phyloP scores from a whole-genome alignment of 2,888 invertebrate species.

The Scaptomyza polygonia region DNA sequence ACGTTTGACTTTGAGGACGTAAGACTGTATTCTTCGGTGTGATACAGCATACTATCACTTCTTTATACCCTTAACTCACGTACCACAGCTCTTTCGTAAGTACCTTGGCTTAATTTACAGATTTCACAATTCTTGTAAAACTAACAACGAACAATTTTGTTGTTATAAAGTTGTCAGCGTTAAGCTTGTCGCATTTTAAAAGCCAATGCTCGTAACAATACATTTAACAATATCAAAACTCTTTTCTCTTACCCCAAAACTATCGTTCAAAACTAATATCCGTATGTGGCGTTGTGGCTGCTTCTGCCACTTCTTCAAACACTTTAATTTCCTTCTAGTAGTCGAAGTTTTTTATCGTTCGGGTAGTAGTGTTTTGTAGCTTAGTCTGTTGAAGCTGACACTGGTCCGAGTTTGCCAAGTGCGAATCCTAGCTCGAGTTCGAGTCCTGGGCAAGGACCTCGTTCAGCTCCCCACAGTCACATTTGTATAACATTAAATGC shows the following conservation, averaged over 20 bases:
- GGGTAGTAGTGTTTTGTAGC: slow-evolving; percentile 27
- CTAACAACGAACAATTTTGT: too few relatives aligned
- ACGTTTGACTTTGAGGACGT: too few relatives aligned
- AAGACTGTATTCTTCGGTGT: too few relatives aligned
- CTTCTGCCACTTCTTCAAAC: slow-evolving; percentile 3
- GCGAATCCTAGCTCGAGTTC: slow-evolving; percentile 3
- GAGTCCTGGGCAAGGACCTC: slow-evolving; percentile 10
- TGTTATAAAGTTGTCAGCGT: too few relatives aligned
- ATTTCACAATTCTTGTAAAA: too few relatives aligned
- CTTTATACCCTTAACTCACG: too few relatives aligned
- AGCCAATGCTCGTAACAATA: neutral
- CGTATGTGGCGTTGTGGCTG: slow-evolving; percentile 3
- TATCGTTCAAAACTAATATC: slow-evolving; percentile 38
- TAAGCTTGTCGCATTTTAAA: neutral
- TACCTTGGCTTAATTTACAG: too few relatives aligned
- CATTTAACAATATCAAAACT: neutral
- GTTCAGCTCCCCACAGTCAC: slow-evolving; percentile 62
- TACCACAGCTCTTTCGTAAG: too few relatives aligned
- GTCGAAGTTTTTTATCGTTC: slow-evolving; percentile 35
- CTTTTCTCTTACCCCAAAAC: neutral
- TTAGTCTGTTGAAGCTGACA: slow-evolving; percentile 9
- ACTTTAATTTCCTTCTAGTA: slow-evolving; percentile 48
- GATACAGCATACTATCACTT: too few relatives aligned
- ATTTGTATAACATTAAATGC: slow-evolving; percentile 79
- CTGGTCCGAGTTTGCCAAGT: slow-evolving; percentile 1